phyloP scores from a whole-genome alignment of 92 coral and sea anemone species.

The Galaxea fascicularis region DNA sequence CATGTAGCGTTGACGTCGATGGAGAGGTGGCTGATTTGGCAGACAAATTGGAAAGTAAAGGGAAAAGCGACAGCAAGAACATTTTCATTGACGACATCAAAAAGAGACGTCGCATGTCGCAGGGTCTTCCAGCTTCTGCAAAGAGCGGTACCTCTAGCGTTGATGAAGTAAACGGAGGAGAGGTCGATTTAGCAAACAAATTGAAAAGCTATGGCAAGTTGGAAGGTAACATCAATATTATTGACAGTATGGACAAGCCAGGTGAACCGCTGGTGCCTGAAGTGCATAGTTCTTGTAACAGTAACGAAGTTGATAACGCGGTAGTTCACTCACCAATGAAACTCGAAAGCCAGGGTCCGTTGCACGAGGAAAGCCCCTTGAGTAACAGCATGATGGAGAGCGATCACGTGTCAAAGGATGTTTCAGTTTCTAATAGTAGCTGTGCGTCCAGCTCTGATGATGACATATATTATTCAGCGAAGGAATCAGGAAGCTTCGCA shows the following conservation, averaged over 20 bases:
- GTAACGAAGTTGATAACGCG: slow-evolving; percentile 6
- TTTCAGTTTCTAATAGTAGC: slow-evolving; percentile 62
- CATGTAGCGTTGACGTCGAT: slow-evolving; percentile 9
- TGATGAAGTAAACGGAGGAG: too few relatives aligned
- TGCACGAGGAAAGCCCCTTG: background rate
- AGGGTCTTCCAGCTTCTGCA: too few relatives aligned
- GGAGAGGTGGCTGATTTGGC: background rate
- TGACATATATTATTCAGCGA: slow-evolving; percentile 1
- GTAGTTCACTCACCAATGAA: background rate
- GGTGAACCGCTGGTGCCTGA: slow-evolving; percentile 70
- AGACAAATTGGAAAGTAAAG: background rate
- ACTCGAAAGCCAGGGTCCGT: background rate
- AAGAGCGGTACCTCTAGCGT: too few relatives aligned
- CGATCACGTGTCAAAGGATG: slow-evolving; percentile 64
- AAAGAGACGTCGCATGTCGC: too few relatives aligned
- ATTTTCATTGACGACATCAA: too few relatives aligned
- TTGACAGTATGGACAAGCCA: slow-evolving; percentile 31
- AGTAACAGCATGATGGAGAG: slow-evolving; percentile 17
- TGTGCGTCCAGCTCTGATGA: slow-evolving; percentile 35
- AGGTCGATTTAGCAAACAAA: background rate
- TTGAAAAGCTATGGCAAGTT: too few relatives aligned
- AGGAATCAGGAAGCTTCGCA: slow-evolving; percentile 29
- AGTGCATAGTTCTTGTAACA: background rate
- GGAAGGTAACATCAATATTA: background rate
- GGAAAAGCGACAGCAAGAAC: too few relatives aligned